Evolutionary conservation across 2,113 vertebrate genomes (phyloP).

Genomic region (Rhinopomastus cyanomelas): DNA sequence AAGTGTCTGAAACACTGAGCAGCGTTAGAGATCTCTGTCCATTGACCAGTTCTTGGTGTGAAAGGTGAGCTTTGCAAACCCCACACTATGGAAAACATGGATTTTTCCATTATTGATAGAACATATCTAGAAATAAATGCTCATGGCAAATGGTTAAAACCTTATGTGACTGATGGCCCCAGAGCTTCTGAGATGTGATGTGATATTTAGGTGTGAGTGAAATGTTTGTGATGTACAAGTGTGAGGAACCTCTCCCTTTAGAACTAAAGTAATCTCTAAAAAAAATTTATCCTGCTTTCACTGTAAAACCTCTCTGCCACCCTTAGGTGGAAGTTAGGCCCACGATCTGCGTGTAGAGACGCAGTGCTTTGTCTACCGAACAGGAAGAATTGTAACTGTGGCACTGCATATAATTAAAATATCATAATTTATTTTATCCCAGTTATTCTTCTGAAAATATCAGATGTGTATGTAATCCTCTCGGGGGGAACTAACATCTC

Average conservation of each 20-base stretch:
- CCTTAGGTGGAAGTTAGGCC: not conserved
- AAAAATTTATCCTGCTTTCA: not conserved
- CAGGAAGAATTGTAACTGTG: not conserved
- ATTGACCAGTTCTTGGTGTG: not conserved
- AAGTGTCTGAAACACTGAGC: not conserved
- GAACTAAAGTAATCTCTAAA: not conserved
- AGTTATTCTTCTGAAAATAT: slow-evolving; percentile 18
- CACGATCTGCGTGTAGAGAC: not conserved
- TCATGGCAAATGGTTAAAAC: fast-evolving
- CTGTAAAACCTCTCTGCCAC: fast-evolving
- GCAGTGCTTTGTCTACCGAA: not conserved
- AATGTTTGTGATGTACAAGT: not conserved
- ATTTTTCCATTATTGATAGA: not conserved
- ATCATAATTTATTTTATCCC: not conserved
- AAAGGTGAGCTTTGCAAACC: not conserved
- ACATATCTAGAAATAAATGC: not conserved
- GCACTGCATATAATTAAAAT: not conserved
- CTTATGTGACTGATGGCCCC: not conserved
- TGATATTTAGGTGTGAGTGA: not conserved
- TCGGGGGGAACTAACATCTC: not conserved
- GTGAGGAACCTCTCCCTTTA: not conserved
- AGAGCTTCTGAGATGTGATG: not conserved
- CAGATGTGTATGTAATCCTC: slow-evolving; percentile 15
- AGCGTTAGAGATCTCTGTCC: not conserved
- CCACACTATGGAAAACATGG: not conserved